Base-by-base conservation (phyloP, 35 echinoderm and acorn worm species). In the Hemicentrotus pulcherrimus region DNA sequence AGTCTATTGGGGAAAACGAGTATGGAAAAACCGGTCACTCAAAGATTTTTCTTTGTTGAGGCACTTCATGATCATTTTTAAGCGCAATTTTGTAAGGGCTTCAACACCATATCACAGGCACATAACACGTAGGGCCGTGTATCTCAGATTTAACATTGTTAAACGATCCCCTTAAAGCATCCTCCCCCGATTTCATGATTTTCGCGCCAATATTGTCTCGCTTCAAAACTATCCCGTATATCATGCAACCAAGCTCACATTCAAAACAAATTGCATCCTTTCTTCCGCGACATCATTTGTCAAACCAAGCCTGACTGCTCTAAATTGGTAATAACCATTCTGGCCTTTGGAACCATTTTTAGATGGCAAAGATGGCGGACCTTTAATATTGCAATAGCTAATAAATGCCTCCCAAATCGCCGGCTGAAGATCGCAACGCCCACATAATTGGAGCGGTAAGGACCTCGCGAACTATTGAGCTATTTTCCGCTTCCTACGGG, bases 371-470 rank as follows among this genome's bases (percentile, higher is more conserved):
- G 65, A 78, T 78, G 65, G 65, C 65, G 65, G 24, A 78, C 65
- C 65, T 78, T 78, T 78, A 78, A 78, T 78, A 78, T 78, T 78
- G 65, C 24, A 78, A 78, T 22, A 78, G 65, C 65, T 78, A 78
- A 78, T 78, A 78, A 78, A 78, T 78, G 65, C 18, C 28, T 78
- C 65, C 65, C 65, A 78, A 78, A 78, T 78, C 65, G 65, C 19
- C 65, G 65, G 65, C 65, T 78, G 65, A 78, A 78, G 65, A 78
- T 78, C 24, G 19, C 65, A 78, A 78, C 65, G 65, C 65, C 65
- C 65, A 78, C 65, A 78, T 78, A 78, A 78, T 78, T 78, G 65
- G 65, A 28, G 22, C 28, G 24, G 65, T n/a, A 7, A 78, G 28
- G 65, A 78, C 65, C 65, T 6, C 65, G 65, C 65, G 65, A 30